phyloP scores from a whole-genome alignment of 2,113 vertebrate species.

The Rhea americana region DNA sequence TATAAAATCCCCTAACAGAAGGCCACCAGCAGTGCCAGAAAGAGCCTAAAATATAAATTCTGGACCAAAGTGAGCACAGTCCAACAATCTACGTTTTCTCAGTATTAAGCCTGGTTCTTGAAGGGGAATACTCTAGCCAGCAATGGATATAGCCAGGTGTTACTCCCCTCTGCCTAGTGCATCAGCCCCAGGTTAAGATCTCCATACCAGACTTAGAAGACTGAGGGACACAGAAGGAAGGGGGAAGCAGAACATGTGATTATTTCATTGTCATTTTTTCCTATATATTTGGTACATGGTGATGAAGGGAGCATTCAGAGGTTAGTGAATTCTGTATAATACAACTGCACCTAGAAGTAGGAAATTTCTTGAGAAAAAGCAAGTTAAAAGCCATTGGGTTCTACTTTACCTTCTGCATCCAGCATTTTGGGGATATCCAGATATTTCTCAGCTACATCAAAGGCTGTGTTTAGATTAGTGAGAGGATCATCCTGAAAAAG shows the following conservation, averaged over 20 bases:
- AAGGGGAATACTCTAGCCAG: neutral
- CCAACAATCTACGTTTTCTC: neutral
- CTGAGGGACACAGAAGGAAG: neutral
- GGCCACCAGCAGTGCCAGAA: neutral
- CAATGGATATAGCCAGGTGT: neutral
- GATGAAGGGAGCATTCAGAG: neutral
- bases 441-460: slow-evolving; percentile 93
- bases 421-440: slow-evolving; percentile 96
- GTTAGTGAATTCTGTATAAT: slow-evolving; percentile 15
- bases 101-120: neutral
- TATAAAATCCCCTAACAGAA: neutral
- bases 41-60: neutral
- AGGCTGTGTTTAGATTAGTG: slow-evolving; percentile 93
- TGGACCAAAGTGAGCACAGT: neutral
- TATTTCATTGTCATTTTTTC: neutral
- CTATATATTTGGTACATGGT: neutral
- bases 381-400: slow-evolving; percentile 14
- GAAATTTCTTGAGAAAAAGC: slow-evolving; percentile 35
- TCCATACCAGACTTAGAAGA: neutral
- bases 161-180: neutral
- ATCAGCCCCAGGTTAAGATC: neutral
- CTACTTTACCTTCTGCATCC: slow-evolving; percentile 90
- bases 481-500: slow-evolving; percentile 86
- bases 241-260: neutral
- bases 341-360: slow-evolving; percentile 34